Evolutionary conservation across 1,140 invertebrate species (phyloP).

Genomic region (Parasteatoda tepidariorum): DNA sequence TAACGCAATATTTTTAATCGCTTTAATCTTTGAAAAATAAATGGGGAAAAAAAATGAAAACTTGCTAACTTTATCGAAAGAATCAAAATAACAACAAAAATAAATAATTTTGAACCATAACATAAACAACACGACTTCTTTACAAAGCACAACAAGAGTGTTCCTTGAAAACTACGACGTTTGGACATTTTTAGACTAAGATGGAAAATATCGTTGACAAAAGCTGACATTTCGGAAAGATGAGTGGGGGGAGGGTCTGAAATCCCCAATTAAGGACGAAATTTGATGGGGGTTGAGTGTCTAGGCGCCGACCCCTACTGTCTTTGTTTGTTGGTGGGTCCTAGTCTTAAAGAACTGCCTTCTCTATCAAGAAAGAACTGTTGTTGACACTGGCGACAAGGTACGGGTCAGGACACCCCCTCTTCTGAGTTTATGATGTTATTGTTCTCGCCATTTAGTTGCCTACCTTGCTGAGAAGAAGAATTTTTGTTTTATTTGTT

Average conservation of each 20-base stretch:
- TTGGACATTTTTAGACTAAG: conserved; percentile 43
- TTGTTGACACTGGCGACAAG: conserved; percentile 5
- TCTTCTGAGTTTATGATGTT: conserved; percentile 46
- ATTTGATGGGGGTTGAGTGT: background rate
- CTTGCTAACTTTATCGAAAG: too few relatives aligned
- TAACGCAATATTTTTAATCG: too few relatives aligned
- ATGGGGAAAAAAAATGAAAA: too few relatives aligned
- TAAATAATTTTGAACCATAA: too few relatives aligned
- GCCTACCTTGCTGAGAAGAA: conserved; percentile 2
- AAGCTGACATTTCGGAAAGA: conserved; percentile 7
- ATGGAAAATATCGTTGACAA: conserved; percentile 46
- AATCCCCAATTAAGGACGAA: conserved; percentile 36
- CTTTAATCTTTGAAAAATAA: too few relatives aligned
- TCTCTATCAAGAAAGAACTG: background rate
- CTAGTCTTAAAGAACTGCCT: background rate
- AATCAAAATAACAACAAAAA: too few relatives aligned
- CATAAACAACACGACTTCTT: too few relatives aligned
- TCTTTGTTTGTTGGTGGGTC: conserved; percentile 50
- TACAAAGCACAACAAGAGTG: too few relatives aligned
- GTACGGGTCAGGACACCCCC: background rate
- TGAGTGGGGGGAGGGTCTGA: background rate
- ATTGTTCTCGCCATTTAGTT: conserved; percentile 47
- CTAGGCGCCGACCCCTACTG: conserved; percentile 9
- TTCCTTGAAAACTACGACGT: too few relatives aligned
- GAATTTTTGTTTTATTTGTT: background rate